These are phyloP conservation scores for Peromyscus polionotus DNA, from an alignment of 2,113 vertebrate species.

Conservation along the genomic window DNA sequence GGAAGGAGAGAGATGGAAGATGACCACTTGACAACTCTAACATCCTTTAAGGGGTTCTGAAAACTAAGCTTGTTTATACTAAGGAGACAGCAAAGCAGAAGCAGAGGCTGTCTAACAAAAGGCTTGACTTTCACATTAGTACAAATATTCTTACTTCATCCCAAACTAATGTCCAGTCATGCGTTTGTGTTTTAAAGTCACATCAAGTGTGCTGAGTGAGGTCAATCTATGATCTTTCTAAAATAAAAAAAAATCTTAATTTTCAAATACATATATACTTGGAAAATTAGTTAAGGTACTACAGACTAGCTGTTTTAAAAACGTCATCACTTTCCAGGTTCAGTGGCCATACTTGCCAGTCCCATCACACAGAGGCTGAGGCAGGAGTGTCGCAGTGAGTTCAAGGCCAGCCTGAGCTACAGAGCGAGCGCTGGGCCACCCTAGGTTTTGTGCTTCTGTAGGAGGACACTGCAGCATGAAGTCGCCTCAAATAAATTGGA, in stretches of 20 bases:
- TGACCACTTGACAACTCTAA: background rate
- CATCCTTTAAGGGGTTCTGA: background rate
- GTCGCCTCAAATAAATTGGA: conserved; percentile 33
- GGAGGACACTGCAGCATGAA: background rate
- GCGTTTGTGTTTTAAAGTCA: background rate
- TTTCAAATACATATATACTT: background rate
- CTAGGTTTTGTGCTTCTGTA: background rate
- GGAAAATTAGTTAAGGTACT: conserved; percentile 11
- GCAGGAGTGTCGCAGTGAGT: background rate
- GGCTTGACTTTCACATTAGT: background rate
- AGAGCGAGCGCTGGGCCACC: background rate
- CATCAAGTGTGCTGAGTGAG: background rate
- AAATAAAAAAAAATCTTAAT: conserved; percentile 12
- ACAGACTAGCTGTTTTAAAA: background rate
- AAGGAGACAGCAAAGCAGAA: background rate
- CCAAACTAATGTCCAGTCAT: background rate
- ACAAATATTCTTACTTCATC: background rate
- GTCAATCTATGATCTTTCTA: background rate
- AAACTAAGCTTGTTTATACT: background rate
- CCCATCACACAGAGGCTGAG: background rate
- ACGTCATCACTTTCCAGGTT: background rate
- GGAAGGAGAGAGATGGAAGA: background rate
- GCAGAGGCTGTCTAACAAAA: background rate
- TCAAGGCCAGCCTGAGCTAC: background rate
- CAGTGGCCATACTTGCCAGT: no score